Base-by-base conservation (phyloP, 2,888 invertebrate genomes). In the Ashinkailepas kermadecensis region DNA sequence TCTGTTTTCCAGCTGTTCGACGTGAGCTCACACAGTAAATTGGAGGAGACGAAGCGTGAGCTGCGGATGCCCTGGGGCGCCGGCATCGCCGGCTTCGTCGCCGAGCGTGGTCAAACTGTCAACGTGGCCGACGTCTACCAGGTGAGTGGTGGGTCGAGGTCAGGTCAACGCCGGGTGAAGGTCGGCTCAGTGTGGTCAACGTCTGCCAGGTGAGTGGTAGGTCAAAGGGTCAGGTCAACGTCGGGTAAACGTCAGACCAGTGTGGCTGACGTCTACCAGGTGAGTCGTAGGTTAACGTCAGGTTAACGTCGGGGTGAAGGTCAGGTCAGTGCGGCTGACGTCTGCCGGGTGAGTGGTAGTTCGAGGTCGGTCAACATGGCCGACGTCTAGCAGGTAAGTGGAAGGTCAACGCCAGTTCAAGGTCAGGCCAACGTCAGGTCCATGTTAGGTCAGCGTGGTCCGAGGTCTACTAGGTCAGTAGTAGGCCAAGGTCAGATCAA, bases 121-220 rank as follows among this genome's bases (percentile, higher is more conserved):
- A 97, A 97, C 89, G 97, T 97, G 88, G 95, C 95, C 82, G 96
- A 97, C 88, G 97, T 96, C 81, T 97, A 97, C 89, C 92, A 96
- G 93, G 89, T 84, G 39, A 81, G 83, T 82, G 15, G 58, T 11
- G 13, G 9, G 80, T 23, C 54, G 62, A 8, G 62, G 18, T 13
- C 21, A 8, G 13, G 62, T 18, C 62, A 64, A 2, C 18, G 39
- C 4, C 39, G 1, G 39, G 39, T 39, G 2, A 39, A 39, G 2
- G 39, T 39, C 39, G 4, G 39, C 94, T 97, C 87, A 97, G 97
- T 89, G 97, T 97, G 88, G 95, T 95, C 82, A 96, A 97, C 88
- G 97, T 96, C 81, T 97, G 97, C 89, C 92, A 96, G 93, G 89
- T 84, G 39, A 81, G 83, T 82, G 15, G 58, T 11, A 1, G 9